A percentile compares a stretch with the other conserved stretches of the same genome.
These are phyloP conservation scores for Crotophaga sulcirostris DNA, from an alignment of 2,113 vertebrate species.

Conservation along the genomic window DNA sequence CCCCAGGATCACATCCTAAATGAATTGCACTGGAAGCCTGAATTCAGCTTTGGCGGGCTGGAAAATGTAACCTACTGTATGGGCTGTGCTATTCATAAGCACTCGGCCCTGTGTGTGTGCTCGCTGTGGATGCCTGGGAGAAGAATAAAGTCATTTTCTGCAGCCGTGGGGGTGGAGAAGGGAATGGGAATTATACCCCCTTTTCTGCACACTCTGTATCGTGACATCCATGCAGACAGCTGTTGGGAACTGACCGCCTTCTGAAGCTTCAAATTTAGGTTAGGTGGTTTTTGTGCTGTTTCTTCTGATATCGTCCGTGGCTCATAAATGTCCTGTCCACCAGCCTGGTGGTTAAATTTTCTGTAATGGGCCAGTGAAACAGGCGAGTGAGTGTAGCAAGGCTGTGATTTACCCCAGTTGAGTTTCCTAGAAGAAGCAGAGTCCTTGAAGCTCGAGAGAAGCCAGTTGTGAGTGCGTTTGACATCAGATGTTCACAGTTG, in stretches of 20 bases:
- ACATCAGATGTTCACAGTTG: not conserved
- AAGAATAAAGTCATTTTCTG: constrained; percentile 61
- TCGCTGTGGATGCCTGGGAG: not conserved
- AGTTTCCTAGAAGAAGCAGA: not conserved
- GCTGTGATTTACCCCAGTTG: not conserved
- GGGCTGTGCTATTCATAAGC: not conserved
- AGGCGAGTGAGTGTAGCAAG: not conserved
- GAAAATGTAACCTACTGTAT: constrained; percentile 58
- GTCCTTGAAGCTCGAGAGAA: not conserved
- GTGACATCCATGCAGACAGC: not conserved
- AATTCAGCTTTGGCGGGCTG: constrained; percentile 52
- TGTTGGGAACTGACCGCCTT: not conserved
- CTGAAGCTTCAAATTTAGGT: not conserved
- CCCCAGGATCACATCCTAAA: constrained; percentile 23
- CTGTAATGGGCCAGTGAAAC: not conserved
- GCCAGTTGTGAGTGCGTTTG: not conserved
- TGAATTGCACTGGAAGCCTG: constrained; percentile 1
- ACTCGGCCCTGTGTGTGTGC: not conserved
- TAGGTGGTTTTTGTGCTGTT: not conserved
- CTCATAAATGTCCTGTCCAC: not conserved
- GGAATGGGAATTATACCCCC: not conserved
- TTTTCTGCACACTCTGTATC: not conserved
- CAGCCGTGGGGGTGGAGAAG: not conserved
- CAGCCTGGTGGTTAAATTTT: not conserved
- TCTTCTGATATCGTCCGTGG: not conserved